Conservation (phyloP, 2,888 invertebrate species). For the Lasioglossum calceatum region DNA sequence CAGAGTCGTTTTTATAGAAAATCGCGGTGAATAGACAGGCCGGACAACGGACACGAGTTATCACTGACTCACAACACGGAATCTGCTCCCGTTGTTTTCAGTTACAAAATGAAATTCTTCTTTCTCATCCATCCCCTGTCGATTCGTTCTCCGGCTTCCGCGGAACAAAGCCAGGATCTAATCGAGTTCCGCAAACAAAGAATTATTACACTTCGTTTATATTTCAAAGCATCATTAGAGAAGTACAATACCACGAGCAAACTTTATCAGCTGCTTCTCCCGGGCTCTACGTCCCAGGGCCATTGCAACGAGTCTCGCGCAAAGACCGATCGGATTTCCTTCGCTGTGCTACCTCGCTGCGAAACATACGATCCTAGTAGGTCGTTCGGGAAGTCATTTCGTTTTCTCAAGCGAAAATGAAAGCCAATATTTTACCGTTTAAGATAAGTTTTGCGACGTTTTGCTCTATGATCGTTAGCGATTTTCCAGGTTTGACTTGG, state of each 20-base stretch:
- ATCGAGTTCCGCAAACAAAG: background rate
- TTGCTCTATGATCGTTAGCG: no score
- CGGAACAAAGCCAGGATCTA: background rate
- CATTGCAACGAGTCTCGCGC: background rate
- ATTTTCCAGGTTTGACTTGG: no score
- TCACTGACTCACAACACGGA: background rate
- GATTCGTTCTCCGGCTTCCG: background rate
- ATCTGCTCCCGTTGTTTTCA: background rate
- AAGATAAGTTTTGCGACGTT: no score
- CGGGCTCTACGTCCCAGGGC: background rate
- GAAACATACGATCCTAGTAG: constrained; percentile 16
- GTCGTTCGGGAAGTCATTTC: no score
- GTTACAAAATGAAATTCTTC: background rate
- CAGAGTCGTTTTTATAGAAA: background rate
- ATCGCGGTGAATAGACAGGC: background rate
- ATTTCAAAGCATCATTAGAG: constrained; percentile 15
- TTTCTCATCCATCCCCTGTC: background rate
- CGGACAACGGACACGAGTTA: background rate
- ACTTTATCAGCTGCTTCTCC: constrained; percentile 29
- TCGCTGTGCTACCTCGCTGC: constrained; percentile 1
- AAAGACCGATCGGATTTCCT: constrained; percentile 24
- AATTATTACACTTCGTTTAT: constrained; percentile 3
- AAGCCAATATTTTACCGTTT: no score
- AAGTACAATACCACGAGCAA: background rate
- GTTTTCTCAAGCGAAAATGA: no score